Base-by-base conservation (phyloP, 2,113 vertebrate genomes). In the Oryzias melastigma region DNA sequence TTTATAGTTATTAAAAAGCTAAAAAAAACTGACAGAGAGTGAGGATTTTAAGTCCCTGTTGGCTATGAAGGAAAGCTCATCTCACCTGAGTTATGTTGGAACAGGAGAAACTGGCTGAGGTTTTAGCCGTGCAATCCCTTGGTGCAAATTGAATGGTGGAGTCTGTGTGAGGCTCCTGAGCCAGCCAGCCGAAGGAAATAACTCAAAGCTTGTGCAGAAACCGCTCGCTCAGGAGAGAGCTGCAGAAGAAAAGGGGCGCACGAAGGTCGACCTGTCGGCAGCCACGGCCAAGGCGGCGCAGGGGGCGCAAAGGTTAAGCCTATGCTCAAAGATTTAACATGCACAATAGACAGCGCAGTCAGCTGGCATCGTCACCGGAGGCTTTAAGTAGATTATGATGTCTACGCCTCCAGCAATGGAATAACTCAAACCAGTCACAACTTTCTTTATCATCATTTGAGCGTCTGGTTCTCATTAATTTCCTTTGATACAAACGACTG, bases 141-240 rank as follows among this genome's bases (percentile, higher is more conserved):
- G 89, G 91, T 89, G 90, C 62, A n/a, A 52, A 42, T 68, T 91
- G 86, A 92, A 92, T 89, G 87, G 90, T 74, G 79, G 79, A 84
- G 84, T 92, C 81, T 84, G 71, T 52, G 68, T 77, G 58, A 78
- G 58, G 68, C 65, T 71, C 51, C 49, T 56, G 42, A 68, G 69
- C 56, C 77, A 50, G 71, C 58, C 71, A 56, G 71, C 58, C 71
- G 53, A 59, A 62, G 60, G 29, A 52, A 64, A 60, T 51, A 70
- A 51, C 43, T 18, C 13, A 25, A 53, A 55, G 64, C 62, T 49
- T 24, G 18, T 15, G 35, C 17, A 29, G 73, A 73, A 77, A 54
- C 50, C 63, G 58, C 75, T 78, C 62, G 77, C 65, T 56, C 59
- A 75, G 84, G 75, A 76, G 57, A 55, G 50, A n/a, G 67, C 40